Percentiles rank a stretch among this genome's conserved stretches.
Conservation (phyloP, 2,113 vertebrate genomes). For the Oceanodroma tethys region DNA sequence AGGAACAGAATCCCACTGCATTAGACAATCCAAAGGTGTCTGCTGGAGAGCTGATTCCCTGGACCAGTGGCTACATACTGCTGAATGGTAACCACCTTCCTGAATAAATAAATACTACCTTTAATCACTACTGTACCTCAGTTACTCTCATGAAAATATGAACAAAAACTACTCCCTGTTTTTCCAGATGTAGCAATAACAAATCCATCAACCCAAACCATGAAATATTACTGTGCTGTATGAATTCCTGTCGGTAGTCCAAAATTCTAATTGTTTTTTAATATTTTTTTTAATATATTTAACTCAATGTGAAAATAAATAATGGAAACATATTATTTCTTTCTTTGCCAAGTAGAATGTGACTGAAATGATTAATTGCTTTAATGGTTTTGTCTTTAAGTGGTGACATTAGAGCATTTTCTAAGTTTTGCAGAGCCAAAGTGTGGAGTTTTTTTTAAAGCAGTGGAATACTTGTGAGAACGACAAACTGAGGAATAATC, state of each 20-base stretch:
- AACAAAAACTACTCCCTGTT: not conserved
- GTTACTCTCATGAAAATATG: accelerated
- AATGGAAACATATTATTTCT: not conserved
- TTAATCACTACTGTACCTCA: not conserved
- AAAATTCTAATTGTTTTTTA: not conserved
- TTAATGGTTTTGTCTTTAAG: not conserved
- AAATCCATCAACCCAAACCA: not conserved
- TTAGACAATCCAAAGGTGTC: not conserved
- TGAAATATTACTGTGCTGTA: not conserved
- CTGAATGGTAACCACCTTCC: not conserved
- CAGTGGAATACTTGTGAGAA: not conserved
- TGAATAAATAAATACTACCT: not conserved
- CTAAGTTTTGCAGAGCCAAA: not conserved
- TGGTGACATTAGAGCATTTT: not conserved
- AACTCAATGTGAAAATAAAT: not conserved
- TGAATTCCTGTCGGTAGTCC: not conserved
- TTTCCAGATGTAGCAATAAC: not conserved
- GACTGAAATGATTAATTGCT: not conserved
- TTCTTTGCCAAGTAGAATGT: not conserved
- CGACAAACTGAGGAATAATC: not conserved
- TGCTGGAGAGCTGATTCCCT: not conserved
- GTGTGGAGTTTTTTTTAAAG: not conserved
- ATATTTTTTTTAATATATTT: not conserved
- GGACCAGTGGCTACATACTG: not conserved
- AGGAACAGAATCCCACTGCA: not conserved